These are phyloP conservation scores for Empis stercorea DNA, from an alignment of 2,888 invertebrate species.

Conservation along the genomic window DNA sequence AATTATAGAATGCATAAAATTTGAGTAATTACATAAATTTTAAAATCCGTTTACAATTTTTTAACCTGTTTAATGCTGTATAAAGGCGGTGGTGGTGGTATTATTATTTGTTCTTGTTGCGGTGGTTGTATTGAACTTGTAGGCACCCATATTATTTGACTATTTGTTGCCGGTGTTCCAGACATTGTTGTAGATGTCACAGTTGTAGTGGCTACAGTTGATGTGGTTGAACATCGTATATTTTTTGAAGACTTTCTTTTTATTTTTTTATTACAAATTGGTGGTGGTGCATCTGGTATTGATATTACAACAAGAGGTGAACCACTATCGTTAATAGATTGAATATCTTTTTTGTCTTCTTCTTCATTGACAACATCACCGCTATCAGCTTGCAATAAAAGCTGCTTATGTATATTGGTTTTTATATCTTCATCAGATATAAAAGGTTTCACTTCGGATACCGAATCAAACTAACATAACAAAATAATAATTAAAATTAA, in stretches of 20 bases:
- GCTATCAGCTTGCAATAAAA: too few relatives aligned
- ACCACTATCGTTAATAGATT: not conserved
- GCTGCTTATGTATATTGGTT: not conserved
- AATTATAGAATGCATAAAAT: too few relatives aligned
- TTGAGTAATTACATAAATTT: too few relatives aligned
- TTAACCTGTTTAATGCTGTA: constrained; percentile 36
- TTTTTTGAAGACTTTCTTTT: not conserved
- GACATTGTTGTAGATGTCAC: not conserved
- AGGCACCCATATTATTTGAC: constrained; percentile 7
- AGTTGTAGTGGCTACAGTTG: not conserved
- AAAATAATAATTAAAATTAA: not conserved
- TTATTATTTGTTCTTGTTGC: constrained; percentile 30
- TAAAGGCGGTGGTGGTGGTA: constrained; percentile 31
- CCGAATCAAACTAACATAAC: not conserved
- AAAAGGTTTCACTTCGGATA: not conserved
- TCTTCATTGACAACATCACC: too few relatives aligned
- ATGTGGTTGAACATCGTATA: not conserved
- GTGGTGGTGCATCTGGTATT: not conserved
- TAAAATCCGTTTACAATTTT: constrained; percentile 15
- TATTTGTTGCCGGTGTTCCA: not conserved
- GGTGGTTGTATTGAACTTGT: constrained; percentile 13
- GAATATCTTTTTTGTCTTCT: too few relatives aligned
- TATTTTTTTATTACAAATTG: not conserved
- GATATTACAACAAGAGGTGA: not conserved
- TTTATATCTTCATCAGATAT: not conserved